Conservation (phyloP, 2,888 invertebrate species). For the Hartigia nigra region DNA sequence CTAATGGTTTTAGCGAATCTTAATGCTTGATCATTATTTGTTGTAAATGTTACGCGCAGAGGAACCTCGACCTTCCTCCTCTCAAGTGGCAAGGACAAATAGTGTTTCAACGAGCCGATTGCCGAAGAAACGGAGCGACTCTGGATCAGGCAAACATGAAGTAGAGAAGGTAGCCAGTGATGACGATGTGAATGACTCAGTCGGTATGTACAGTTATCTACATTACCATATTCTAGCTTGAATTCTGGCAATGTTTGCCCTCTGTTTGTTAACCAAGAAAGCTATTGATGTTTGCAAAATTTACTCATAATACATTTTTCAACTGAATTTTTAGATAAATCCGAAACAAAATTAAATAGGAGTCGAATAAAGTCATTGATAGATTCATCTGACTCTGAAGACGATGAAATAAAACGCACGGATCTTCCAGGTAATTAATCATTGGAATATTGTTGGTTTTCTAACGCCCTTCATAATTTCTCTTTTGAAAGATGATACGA, state of each 20-base stretch:
- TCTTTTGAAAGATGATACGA: constrained; percentile 13
- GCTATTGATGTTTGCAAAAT: not conserved
- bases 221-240: not conserved
- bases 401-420: constrained; percentile 15
- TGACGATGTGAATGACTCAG: constrained; percentile 8
- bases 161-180: constrained; percentile 9
- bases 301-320: not conserved
- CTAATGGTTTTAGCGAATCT: not conserved
- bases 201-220: constrained; percentile 14
- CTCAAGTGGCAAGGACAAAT: not conserved
- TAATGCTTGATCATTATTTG: not conserved
- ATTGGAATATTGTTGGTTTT: not conserved
- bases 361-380: constrained; percentile 24
- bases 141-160: constrained; percentile 16
- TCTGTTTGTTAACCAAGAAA: not conserved
- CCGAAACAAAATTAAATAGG: constrained; percentile 12
- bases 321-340: not conserved
- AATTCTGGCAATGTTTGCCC: not conserved
- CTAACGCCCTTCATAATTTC: not conserved
- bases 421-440: constrained; percentile 8
- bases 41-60: not conserved
- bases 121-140: constrained; percentile 16
- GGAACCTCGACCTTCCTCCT: not conserved
- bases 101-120: not conserved
- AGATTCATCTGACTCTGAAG: constrained; percentile 47